Evolutionary conservation across 2,888 invertebrate genomes (phyloP), one percentile per base, ranked within the genome.

Genomic region (Chaetogeoica ovagalla): DNA sequence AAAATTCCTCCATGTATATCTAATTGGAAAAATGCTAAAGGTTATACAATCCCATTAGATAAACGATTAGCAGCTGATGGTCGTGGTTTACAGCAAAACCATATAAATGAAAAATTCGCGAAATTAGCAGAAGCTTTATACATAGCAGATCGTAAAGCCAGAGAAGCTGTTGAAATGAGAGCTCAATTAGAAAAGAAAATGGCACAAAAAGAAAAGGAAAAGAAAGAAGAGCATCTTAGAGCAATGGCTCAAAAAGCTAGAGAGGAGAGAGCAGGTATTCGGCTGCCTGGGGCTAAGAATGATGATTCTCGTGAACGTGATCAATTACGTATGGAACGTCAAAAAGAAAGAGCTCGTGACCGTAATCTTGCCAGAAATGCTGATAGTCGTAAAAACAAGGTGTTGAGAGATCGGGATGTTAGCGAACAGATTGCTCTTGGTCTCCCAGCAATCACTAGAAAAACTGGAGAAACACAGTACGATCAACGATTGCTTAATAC

Each of bases 11-110:
- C 99, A 0, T 99, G 98, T 85, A 98, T 99, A 83, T 96, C 96
- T 0, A 99, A 99, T 86, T 99, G 99, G 99, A 99, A 99, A 88
- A 99, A 99, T 87, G 95, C 98, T 7, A 98, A 97, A 92, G 94
- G 95, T 84, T 97, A 97, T 88, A 99, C 98, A 0, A 98, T 99
- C 84, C 98, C 98, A 0, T 87, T 99, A 83, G 98, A 99, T 87
- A 99, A 99, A 87, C 91, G 99, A 82, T 88, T 99, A 82, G 99
- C 99, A 0, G 98, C 99, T 0, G 99, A 99, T 87, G 99, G 99
- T 0, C 89, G 99, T 71, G 99, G 99, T 0, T 88, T 99, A 2
- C 99, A 99, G 85, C 95, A 96, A 85, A 93, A 96, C 4, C 98
- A 99, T 86, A 97, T 99, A 81, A 99, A 98, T 86, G 99, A 99